Percentiles rank a stretch among this genome's conserved stretches.
Conservation (phyloP, 2,113 vertebrate species). For the Ochotona princeps region DNA sequence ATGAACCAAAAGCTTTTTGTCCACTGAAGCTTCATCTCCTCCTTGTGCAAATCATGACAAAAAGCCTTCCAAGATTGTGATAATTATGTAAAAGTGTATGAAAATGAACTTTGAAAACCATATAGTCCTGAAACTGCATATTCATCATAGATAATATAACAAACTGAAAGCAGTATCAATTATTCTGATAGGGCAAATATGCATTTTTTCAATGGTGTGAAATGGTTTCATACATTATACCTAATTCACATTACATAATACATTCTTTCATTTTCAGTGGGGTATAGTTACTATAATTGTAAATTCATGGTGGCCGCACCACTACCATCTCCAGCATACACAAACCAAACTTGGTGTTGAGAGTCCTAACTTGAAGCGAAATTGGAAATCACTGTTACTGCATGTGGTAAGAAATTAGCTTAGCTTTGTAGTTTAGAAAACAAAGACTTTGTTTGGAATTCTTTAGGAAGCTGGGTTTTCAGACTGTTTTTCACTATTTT, state of each 20-base stretch:
- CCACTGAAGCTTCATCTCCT: not conserved
- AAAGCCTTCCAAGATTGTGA: not conserved
- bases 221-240: not conserved
- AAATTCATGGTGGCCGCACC: not conserved
- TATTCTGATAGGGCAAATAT: constrained; percentile 35
- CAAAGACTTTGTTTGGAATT: constrained; percentile 56
- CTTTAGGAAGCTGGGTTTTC: constrained; percentile 56
- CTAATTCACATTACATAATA: constrained; percentile 34
- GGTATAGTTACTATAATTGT: not conserved
- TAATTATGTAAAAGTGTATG: constrained; percentile 11
- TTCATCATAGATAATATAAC: not conserved
- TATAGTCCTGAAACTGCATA: not conserved
- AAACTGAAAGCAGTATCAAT: constrained; percentile 6
- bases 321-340: constrained; percentile 6
- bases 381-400: constrained; percentile 28
- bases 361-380: not conserved
- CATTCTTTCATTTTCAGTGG: constrained; percentile 25
- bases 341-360: constrained; percentile 32
- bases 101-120: constrained; percentile 34
- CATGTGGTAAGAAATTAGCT: constrained; percentile 51
- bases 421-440: constrained; percentile 53
- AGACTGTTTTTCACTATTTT: constrained; percentile 53
- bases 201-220: constrained; percentile 23
- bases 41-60: not conserved
- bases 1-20: not conserved